Conservation (phyloP, 2,797 vertebrate genomes). For the Mionectes olivaceus region DNA sequence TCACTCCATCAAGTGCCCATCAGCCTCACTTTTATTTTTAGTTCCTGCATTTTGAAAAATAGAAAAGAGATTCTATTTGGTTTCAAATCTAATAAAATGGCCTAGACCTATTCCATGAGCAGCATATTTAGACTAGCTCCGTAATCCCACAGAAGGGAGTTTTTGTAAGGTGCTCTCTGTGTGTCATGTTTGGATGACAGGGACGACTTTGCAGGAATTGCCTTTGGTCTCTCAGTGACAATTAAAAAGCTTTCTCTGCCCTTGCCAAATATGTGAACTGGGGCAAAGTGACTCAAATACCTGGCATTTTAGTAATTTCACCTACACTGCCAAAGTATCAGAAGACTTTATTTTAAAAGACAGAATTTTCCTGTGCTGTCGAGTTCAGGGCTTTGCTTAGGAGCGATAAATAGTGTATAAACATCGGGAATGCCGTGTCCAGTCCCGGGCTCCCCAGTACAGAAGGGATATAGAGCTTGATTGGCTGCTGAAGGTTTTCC, state of each 20-base stretch:
- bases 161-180: background rate
- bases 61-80: background rate
- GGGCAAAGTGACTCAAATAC: background rate
- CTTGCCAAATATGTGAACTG: background rate
- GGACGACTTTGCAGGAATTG: background rate
- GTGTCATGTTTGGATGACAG: background rate
- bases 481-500: background rate
- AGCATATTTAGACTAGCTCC: background rate
- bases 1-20: background rate
- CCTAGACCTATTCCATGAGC: background rate
- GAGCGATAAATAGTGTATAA: background rate
- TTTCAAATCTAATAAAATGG: background rate
- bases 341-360: accelerated
- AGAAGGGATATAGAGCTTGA: background rate
- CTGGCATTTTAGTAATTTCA: background rate
- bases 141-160: background rate
- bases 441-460: background rate
- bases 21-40: background rate
- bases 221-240: background rate
- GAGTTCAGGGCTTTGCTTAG: background rate
- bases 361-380: background rate
- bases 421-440: background rate
- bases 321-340: background rate
- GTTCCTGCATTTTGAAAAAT: background rate
- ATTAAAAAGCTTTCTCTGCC: background rate